phyloP scores from a whole-genome alignment of 2,113 vertebrate species.

The Pangasianodon gigas region DNA sequence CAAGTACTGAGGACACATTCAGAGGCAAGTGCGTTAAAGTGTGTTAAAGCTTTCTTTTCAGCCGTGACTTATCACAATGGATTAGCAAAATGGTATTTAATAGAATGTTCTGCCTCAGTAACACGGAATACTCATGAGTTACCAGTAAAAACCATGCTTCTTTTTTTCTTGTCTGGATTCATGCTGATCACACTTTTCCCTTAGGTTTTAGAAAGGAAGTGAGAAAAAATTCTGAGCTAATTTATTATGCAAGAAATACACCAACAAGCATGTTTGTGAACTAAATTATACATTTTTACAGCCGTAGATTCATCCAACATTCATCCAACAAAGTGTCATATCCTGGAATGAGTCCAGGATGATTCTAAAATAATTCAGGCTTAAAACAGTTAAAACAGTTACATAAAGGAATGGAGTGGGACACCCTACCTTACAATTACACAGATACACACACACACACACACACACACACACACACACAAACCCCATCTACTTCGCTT shows the following conservation, averaged over 20 bases:
- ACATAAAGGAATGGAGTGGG: not conserved
- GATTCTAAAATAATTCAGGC: not conserved
- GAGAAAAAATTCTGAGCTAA: not conserved
- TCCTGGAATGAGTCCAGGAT: not conserved
- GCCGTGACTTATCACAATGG: not conserved
- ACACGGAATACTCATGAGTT: not conserved
- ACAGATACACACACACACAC: not conserved
- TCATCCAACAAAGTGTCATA: not conserved
- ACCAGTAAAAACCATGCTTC: not conserved
- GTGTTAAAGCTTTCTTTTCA: not conserved
- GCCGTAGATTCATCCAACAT: too few species aligned
- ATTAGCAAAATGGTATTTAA: constrained; percentile 26
- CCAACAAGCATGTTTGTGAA: not conserved
- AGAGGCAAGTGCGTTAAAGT: not conserved
- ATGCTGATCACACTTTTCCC: too few species aligned
- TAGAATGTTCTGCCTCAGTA: not conserved
- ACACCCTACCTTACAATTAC: not conserved
- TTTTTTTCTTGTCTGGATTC: not conserved
- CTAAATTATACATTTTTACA: constrained; percentile 7
- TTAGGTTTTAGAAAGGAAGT: not conserved
- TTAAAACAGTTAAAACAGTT: not conserved
- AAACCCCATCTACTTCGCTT: not conserved
- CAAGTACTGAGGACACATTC: constrained; percentile 20
- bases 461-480: not conserved
- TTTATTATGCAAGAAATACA: not conserved